phyloP scores from a whole-genome alignment of 2,113 vertebrate species.

The Cygnus atratus region DNA sequence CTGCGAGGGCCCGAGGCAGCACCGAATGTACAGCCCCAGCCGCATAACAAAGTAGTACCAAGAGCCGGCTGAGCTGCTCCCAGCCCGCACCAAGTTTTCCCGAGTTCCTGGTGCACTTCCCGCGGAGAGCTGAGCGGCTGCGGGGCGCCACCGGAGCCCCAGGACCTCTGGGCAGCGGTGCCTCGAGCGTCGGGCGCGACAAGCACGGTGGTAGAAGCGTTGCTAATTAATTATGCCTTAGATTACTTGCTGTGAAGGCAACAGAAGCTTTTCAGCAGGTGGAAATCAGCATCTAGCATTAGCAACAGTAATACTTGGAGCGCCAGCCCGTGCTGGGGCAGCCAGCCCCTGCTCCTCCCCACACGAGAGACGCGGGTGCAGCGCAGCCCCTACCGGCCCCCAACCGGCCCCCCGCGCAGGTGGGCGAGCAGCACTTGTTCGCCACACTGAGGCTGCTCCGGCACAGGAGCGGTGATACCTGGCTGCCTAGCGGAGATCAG shows the following conservation, averaged over 20 bases:
- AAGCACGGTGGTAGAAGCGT: background rate
- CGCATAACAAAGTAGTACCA: background rate
- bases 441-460: background rate
- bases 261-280: background rate
- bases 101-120: too few species aligned
- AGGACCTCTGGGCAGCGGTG: rapidly evolving
- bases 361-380: background rate
- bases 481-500: background rate
- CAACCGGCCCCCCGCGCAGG: too few species aligned
- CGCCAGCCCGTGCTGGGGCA: background rate
- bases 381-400: background rate
- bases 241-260: background rate
- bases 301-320: background rate
- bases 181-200: background rate
- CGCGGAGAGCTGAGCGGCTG: too few species aligned
- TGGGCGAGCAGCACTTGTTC: background rate
- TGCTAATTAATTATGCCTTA: background rate
- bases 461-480: background rate
- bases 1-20: background rate
- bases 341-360: background rate
- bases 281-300: conserved; percentile 24
- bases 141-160: background rate
- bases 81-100: background rate
- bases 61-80: background rate
- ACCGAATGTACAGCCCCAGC: too few species aligned